A percentile compares a stretch with the other conserved stretches of the same genome.
phyloP scores from a whole-genome alignment of 2,113 vertebrate species.

The Zosterops lateralis region DNA sequence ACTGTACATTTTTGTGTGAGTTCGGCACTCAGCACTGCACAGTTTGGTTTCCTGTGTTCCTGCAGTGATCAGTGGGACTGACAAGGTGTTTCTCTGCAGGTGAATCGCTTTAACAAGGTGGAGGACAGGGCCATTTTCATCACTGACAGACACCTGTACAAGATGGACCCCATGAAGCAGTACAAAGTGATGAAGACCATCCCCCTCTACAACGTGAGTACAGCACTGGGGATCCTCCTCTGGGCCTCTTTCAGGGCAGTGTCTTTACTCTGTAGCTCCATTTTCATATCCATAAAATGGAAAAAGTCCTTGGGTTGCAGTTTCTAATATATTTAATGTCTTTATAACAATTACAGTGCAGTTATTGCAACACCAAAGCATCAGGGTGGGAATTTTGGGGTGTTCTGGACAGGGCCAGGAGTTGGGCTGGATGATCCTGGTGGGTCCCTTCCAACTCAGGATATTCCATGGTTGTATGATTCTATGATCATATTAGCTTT shows the following conservation, averaged over 20 bases:
- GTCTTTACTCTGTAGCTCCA: neutral
- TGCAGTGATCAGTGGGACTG: neutral
- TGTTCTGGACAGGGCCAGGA: neutral
- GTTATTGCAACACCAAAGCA: neutral
- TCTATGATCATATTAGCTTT: neutral
- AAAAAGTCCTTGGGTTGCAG: neutral
- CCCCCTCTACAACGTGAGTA: conserved; percentile 92
- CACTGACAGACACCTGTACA: conserved; percentile 95
- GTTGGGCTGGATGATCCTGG: neutral
- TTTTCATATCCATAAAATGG: neutral
- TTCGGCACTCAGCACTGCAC: neutral
- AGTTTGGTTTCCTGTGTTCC: neutral
- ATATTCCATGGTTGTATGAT: neutral
- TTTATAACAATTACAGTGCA: neutral
- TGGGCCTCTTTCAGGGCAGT: neutral
- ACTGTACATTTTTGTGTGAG: neutral
- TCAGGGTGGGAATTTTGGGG: neutral
- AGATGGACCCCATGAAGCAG: conserved; percentile 94
- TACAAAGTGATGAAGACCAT: conserved; percentile 97
- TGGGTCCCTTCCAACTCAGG: neutral
- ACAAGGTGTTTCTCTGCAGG: conserved; percentile 70
- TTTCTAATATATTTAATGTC: neutral
- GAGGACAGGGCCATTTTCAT: conserved; percentile 93
- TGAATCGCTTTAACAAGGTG: conserved; percentile 93
- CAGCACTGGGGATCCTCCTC: neutral